Evolutionary conservation across 2,797 vertebrate species (phyloP), one percentile per base, ranked within the genome.

Genomic region (Platyrinchus mystaceus): DNA sequence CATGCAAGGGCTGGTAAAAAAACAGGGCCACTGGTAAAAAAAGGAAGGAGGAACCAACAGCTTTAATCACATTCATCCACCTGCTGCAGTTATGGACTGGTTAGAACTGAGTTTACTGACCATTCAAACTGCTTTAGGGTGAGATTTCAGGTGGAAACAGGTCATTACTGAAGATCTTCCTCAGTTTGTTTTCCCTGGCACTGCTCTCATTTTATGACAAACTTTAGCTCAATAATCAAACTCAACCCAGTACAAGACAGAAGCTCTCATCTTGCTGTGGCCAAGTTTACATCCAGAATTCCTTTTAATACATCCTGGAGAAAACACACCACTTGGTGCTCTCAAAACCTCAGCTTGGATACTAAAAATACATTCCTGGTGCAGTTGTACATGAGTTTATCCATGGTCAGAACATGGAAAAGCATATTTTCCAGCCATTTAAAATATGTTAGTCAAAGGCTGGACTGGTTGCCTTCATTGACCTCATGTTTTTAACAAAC

Each of bases 281-380:
- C 88, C 58, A 85, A 76, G 68, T 87, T 94, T 92, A 84, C 83
- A 85, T 92, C 63, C 83, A 84, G 96, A 91, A 94, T 97, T 97
- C 91, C 93, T 93, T 97, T 95, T 96, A 87, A 96, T 97, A 76
- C 87, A 89, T 90, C 93, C 74, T 71, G 78, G 67, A 80, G 44
- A 34, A 89, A 89, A 94, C 46, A 26, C 10, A 37, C 36, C 53
- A 28, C 50, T 87, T 37, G 94, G 69, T 91, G 68, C 91, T 97
- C 86, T 95, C 81, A 85, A 67, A 97, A 75, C 62, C 66, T 91
- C 34, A 59, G 13, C 37, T 86, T 85, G 78, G 81, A 49, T 93
- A 93, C 94, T 93, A 92, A 94, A 92, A 96, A 79, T 59, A 60
- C 49, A 37, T 91, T 89, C 83, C 76, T 95, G 86, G 77, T 87